Percentiles rank a stretch among this genome's conserved stretches.
Conservation (phyloP, 2,888 invertebrate species). For the Patella depressa region DNA sequence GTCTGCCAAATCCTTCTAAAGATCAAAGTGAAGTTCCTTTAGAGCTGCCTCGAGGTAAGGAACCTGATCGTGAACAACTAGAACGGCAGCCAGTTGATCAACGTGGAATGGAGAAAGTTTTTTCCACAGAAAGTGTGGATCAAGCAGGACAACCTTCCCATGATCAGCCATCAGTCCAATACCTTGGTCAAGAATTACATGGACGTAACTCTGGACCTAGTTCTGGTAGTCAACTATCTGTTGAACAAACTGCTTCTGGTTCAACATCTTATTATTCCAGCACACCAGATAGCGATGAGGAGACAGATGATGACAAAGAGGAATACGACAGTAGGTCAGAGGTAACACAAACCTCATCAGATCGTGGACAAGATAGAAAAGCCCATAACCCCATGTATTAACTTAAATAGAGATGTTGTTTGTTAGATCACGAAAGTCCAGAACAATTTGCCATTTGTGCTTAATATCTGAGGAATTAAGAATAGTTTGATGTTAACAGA, state of each 20-base stretch:
- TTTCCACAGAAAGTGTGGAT: constrained; percentile 25
- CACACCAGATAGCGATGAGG: neutral
- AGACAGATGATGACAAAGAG: constrained; percentile 20
- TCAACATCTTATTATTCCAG: neutral
- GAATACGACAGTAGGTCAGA: constrained; percentile 19
- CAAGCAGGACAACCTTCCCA: constrained; percentile 8
- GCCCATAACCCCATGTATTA: too few species aligned
- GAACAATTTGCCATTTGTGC: too few species aligned
- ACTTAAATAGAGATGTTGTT: too few species aligned
- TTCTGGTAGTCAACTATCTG: neutral
- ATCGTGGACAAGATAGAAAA: too few species aligned
- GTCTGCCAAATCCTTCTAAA: neutral
- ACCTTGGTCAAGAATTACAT: neutral
- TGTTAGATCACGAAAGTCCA: too few species aligned
- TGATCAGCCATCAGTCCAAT: constrained; percentile 17
- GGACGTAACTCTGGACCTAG: neutral
- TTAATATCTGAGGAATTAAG: too few species aligned
- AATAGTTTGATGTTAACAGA: too few species aligned
- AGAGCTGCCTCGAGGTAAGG: constrained; percentile 24
- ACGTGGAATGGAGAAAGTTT: constrained; percentile 27
- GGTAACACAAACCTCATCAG: too few species aligned
- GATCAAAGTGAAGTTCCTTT: constrained; percentile 18
- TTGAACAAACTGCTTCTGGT: neutral
- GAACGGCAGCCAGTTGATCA: constrained; percentile 32
- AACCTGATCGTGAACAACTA: constrained; percentile 30